These are phyloP conservation scores for Anthopleura sola DNA, from an alignment of 64 coral and sea anemone genomes.

Conservation along the genomic window DNA sequence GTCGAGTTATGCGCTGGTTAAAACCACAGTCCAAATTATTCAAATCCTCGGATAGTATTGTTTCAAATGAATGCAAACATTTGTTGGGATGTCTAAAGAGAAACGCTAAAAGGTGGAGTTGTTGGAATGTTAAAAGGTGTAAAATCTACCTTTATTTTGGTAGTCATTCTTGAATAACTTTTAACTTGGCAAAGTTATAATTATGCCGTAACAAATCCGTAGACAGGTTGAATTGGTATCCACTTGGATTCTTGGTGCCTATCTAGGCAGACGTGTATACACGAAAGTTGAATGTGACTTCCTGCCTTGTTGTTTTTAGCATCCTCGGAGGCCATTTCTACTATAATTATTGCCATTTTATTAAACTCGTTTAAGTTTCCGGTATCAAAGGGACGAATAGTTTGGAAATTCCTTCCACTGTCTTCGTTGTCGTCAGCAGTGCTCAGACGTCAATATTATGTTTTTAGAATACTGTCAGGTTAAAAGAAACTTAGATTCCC, in stretches of 20 bases:
- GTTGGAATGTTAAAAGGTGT: neutral
- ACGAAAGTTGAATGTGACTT: neutral
- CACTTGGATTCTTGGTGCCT: neutral
- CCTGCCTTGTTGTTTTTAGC: neutral
- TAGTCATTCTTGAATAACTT: neutral
- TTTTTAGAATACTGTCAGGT: neutral
- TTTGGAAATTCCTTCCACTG: neutral
- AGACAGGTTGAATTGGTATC: neutral
- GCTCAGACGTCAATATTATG: neutral
- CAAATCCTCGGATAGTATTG: neutral
- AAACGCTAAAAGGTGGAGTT: neutral
- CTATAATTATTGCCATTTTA: neutral
- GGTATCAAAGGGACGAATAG: neutral
- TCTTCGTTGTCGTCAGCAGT: neutral
- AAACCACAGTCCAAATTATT: slow-evolving; percentile 8
- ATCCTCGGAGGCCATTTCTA: neutral
- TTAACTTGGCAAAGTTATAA: neutral
- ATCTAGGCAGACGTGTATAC: neutral
- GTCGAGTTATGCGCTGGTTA: neutral
- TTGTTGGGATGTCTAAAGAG: neutral
- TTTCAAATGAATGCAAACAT: neutral
- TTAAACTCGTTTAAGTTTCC: neutral
- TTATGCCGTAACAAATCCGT: neutral
- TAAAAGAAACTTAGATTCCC: neutral
- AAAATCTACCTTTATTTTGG: neutral